Evolutionary conservation across 2,113 vertebrate genomes (phyloP), one percentile per base, ranked within the genome.

Genomic region (Siniperca knerii): DNA sequence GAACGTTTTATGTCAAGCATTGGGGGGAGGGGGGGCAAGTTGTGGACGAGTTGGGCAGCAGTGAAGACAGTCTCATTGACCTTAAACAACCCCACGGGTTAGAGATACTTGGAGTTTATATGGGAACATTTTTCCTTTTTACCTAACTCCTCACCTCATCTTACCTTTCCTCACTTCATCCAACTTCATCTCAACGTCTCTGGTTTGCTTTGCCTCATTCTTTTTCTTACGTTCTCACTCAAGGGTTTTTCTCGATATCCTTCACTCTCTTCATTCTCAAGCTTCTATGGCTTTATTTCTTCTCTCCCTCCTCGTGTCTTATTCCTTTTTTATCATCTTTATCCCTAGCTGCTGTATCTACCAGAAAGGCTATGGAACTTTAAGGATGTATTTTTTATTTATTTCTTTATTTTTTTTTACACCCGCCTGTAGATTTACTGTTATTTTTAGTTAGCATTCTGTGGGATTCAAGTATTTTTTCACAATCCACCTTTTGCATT

Each of bases 281-380:
- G 44, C 83, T 66, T 79, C 55, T 50, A 50, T 55, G 40, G 69
- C 21, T 79, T 11, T 40, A n/a, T 76, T 80, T 83, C 75, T 58
- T 69, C 37, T 75, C 54, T 62, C 35, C 40, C 9, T 73, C 67
- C 55, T 82, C 15, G 16, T 66, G 67, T 81, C 35, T 50, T 77
- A 48, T 75, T 87, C 42, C 25, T 2, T 35, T 20, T 21, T 60
- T 46, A 37, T 69, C 44, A 46, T 76, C 52, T 66, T 21, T 23
- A 10, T 67, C 71, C 60, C 54, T n/a, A 35, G 35, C 54, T 23
- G 60, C 75, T 73, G 13, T 79, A 58, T 71, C 37, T 58, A 60
- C n/a, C 60, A 29, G 44, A 67, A 42, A 74, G 61, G 40, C 79
- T 62, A 11, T n/a, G 20, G 40, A 80, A 75, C 77, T 82, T 64